Evolutionary conservation across 2,888 invertebrate species (phyloP), one percentile per base, ranked within the genome.

Genomic region (Lepidocyrtoides sp.): DNA sequence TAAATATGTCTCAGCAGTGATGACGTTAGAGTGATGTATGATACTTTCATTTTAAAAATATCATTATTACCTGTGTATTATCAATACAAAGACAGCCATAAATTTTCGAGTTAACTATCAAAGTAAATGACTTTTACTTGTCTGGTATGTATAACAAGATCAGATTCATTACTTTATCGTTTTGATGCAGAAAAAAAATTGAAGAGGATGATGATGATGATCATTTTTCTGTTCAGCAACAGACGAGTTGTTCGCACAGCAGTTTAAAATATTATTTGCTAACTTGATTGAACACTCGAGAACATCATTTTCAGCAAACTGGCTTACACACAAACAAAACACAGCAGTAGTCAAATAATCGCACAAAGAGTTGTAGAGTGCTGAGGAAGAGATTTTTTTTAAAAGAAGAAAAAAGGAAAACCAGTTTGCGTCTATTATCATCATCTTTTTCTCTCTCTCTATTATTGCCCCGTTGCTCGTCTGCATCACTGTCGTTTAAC

Each of bases 41-140:
- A 23, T 23, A 72, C 72, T 72, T 72, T 72, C 72, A 44, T 14
- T 32, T 1, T 69, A 3, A n/a, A 66, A 66, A 66, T 32, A 44
- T 10, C 20, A 44, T 72, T 44, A 72, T 72, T 72, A 72, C 72
- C 44, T 72, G 72, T 44, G 44, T 44, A 72, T 72, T 69, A 72
- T 72, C 44, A 23, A 44, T 23, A 41, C 17, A 44, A 72, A 72
- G 44, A 23, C 66, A 72, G 3, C 29, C 72, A 72, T 72, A 72
- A 72, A 72, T 72, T 72, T 23, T 44, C 44, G 5, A 41, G 2
- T 72, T 44, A n/a, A n/a, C 12, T 72, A 41, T 72, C 72, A 72
- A 69, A 44, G 20, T 72, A 72, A 72, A 72, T 23, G 72, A 72
- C 72, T 44, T 72, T 72, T 44, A 44, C 72, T 72, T 72, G 72